Evolutionary conservation across 2,113 vertebrate genomes (phyloP).

Genomic region (Vicugna pacos): DNA sequence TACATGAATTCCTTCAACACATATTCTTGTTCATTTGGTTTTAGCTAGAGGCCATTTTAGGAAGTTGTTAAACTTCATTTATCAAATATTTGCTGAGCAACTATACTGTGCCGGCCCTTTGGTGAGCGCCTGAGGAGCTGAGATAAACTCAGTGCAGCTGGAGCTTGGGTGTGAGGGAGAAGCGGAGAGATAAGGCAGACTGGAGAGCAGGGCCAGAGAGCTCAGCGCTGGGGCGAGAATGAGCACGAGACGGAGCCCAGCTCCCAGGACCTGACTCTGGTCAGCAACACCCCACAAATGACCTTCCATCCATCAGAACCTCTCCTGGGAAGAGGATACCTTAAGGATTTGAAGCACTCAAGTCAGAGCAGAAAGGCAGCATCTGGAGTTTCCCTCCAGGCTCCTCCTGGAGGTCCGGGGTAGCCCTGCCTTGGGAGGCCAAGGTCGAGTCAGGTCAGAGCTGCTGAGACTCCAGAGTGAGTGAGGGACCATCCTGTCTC

Average conservation of each 20-base stretch:
- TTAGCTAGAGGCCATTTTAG: neutral
- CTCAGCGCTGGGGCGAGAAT: neutral
- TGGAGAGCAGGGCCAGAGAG: neutral
- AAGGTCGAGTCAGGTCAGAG: neutral
- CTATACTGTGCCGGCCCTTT: neutral
- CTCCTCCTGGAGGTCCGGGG: neutral
- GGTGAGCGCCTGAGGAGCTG: too few relatives aligned
- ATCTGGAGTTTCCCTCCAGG: neutral
- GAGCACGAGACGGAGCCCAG: too few relatives aligned
- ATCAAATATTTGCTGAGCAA: neutral
- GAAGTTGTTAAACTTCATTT: neutral
- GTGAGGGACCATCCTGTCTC: neutral
- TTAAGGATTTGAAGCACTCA: neutral
- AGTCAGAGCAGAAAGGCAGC: neutral
- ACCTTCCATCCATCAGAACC: neutral
- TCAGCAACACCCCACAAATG: neutral
- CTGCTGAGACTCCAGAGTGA: neutral
- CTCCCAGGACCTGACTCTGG: neutral
- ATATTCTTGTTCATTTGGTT: neutral
- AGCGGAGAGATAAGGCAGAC: accelerated
- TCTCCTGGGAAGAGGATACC: neutral
- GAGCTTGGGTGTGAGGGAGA: neutral
- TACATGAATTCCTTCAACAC: neutral
- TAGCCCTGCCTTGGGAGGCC: neutral
- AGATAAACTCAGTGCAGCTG: neutral